Conservation (phyloP, 2,888 invertebrate genomes). For the Macrosoma leucophasiata region DNA sequence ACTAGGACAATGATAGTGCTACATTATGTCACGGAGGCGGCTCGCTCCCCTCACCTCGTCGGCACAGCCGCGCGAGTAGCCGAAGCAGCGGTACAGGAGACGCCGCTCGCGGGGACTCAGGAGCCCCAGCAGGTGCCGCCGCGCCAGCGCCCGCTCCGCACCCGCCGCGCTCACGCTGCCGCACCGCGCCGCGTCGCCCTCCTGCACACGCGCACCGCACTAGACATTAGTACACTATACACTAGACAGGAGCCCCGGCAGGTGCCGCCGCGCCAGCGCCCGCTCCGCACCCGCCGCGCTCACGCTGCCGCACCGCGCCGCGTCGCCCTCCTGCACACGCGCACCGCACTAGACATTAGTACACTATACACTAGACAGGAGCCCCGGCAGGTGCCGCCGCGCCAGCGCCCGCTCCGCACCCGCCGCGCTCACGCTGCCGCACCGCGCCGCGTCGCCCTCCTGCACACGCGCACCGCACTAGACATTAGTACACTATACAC, state of each 20-base stretch:
- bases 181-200: constrained; percentile 80
- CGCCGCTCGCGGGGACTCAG: constrained; percentile 81
- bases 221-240: no score
- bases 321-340: constrained; percentile 83
- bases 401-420: constrained; percentile 80
- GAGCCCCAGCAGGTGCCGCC: constrained; percentile 77
- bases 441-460: constrained; percentile 81
- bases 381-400: constrained; percentile 76
- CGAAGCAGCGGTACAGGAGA: constrained; percentile 84
- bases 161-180: constrained; percentile 79
- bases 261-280: constrained; percentile 77
- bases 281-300: constrained; percentile 78
- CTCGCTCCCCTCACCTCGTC: no score
- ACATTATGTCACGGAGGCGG: no score
- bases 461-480: no score
- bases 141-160: constrained; percentile 79
- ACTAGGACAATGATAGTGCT: no score
- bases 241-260: constrained; percentile 80
- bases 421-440: constrained; percentile 79
- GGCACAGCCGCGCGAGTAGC: constrained; percentile 76
- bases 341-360: no score
- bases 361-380: no score
- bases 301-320: constrained; percentile 79
- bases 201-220: no score
- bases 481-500: no score